Evolutionary conservation across 1,140 invertebrate genomes (phyloP), one percentile per base, ranked within the genome.

Genomic region (Diorhabda sublineata): DNA sequence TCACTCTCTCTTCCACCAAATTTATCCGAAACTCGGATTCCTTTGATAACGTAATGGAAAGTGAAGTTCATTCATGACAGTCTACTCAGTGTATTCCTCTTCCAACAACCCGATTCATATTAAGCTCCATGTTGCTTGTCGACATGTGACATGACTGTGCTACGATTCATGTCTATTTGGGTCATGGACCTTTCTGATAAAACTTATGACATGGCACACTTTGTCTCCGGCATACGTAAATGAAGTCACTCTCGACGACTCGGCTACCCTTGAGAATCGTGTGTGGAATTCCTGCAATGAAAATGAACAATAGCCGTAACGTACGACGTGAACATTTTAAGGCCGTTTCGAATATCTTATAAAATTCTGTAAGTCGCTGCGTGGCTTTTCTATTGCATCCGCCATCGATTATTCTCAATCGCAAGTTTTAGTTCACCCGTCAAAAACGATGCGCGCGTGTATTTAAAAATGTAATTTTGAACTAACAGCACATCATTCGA

Each of bases 21-120:
- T 41, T 64, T 67, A 72, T 69, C 67, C 71, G 71, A 72, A 69
- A n/a, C 45, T 56, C 63, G 63, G 63, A 64, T 64, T 64, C 63
- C 63, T 64, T 71, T 66, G 66, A 62, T 65, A 58, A 9, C 70
- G 71, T 72, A 72, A 72, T 72, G 64, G 71, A 72, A 72, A 72
- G 71, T 72, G 71, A 72, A 72, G 64, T 72, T 60, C 71, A 72
- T 72, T 72, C 71, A 72, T 60, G 71, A 63, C 60, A 64, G 45
- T 66, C 56, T 66, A 66, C 43, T 66, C 26, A 26, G 56, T 66
- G 42, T 60, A 59, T 60, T 26, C 11, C 42, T 42, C 59, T 42
- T 63, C 63, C 63, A 52, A 64, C 63, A 64, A 64, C 45, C 63
- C 63, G 63, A 64, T 47, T 64, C 63, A 64, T 64, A 64, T 42